Evolutionary conservation across 2,888 invertebrate species (phyloP).

Genomic region (Synergus umbraculus): DNA sequence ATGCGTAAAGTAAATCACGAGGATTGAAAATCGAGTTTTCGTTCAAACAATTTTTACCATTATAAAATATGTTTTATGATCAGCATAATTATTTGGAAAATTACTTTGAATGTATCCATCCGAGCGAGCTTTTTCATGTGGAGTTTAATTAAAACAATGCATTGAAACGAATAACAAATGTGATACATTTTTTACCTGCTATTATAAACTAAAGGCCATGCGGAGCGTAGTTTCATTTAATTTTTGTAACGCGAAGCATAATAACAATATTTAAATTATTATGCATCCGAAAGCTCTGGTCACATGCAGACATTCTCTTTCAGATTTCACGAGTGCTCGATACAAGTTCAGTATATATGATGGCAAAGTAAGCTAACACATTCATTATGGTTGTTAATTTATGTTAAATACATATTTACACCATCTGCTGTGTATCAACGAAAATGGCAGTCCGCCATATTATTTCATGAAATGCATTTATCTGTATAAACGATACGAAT

Average conservation of each 20-base stretch:
- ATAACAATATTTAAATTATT: slow-evolving; percentile 60
- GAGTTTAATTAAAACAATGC: slow-evolving; percentile 55
- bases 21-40: slow-evolving; percentile 2
- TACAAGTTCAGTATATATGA: slow-evolving; percentile 23
- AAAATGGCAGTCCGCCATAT: slow-evolving; percentile 48
- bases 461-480: slow-evolving; percentile 4
- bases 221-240: slow-evolving; percentile 55
- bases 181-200: slow-evolving; percentile 55
- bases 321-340: slow-evolving; percentile 41
- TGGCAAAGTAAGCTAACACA: slow-evolving; percentile 50
- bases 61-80: background rate
- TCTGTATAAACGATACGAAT: background rate
- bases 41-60: background rate
- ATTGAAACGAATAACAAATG: slow-evolving; percentile 53
- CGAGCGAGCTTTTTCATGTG: slow-evolving; percentile 6
- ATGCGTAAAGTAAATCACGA: background rate
- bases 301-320: slow-evolving; percentile 5
- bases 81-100: slow-evolving; percentile 24
- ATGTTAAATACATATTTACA: slow-evolving; percentile 62
- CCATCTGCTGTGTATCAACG: slow-evolving; percentile 54
- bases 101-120: slow-evolving; percentile 23
- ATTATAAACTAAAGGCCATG: slow-evolving; percentile 37
- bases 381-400: slow-evolving; percentile 60
- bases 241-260: slow-evolving; percentile 58
- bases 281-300: slow-evolving; percentile 43